Evolutionary conservation across 2,797 vertebrate genomes (phyloP), one percentile per base, ranked within the genome.

Genomic region (Pterois miles): DNA sequence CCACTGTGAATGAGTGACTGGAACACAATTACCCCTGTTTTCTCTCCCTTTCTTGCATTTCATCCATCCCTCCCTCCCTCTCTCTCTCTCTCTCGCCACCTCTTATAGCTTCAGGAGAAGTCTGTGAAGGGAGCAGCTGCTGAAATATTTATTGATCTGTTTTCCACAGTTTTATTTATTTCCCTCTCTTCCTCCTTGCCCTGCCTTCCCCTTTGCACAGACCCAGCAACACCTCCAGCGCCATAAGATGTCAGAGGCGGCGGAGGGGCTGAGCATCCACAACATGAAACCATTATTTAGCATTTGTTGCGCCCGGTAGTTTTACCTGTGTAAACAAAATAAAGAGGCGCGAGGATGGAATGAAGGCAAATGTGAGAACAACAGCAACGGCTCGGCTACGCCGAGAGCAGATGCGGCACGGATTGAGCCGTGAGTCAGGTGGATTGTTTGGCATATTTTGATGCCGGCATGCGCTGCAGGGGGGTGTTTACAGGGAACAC

Each of bases 111-210:
- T 84, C 87, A 87, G 91, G 90, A 92, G 88, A 74, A 91, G 90
- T 93, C 86, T 84, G 92, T 86, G 86, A 90, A 88, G 87, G 88
- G 91, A 92, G 89, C 91, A 91, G 94, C 93, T 94, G 92, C 92
- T 96, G 94, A 96, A 95, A 96, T 96, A 95, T 96, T 94, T 95
- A 96, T 96, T 92, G 94, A 96, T 95, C 95, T 94, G 94, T 95
- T 95, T 94, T 94, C 88, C 87, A 89, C 85, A 82, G 87, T 91
- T 93, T 93, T 93, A 93, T 95, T 94, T 94, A 93, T 93, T 95
- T 94, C 87, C 87, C 79, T 80, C 90, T 76, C 78, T 76, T 80
- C 81, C 74, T 78, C 58, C 74, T 74, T 66, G 65, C 90, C 69
- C 83, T 78, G 73, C 83, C 78, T 64, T 72, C 71, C 77, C 67